Conservation (phyloP, 1,140 invertebrate species). For the Eumaeus atala region DNA sequence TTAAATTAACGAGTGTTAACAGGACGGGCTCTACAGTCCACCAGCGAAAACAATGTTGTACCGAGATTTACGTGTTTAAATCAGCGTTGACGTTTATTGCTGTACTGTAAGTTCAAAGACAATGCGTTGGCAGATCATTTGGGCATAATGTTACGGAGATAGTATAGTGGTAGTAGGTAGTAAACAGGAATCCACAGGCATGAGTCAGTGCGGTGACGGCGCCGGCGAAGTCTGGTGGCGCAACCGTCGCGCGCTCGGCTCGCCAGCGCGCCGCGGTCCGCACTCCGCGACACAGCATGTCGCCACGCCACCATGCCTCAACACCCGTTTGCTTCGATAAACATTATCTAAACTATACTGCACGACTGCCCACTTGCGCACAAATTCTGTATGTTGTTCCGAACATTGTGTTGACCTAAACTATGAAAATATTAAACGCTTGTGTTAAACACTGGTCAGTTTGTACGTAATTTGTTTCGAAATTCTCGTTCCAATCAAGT, state of each 20-base stretch:
- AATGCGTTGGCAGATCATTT: conserved; percentile 69
- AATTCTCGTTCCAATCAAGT: too few species aligned
- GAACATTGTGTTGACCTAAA: neutral
- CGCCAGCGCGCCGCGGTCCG: too few species aligned
- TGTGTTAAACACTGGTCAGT: too few species aligned
- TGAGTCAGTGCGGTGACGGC: conserved; percentile 49
- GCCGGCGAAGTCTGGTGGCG: conserved; percentile 38
- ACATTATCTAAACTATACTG: conserved; percentile 3
- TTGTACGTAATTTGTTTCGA: too few species aligned
- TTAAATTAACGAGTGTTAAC: conserved; percentile 13
- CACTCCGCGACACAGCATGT: conserved; percentile 16
- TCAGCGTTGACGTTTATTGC: conserved; percentile 56
- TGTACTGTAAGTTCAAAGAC: conserved; percentile 66
- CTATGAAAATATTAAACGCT: too few species aligned
- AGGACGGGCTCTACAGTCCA: conserved; percentile 9
- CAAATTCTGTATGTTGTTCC: conserved; percentile 4
- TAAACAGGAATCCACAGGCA: conserved; percentile 53
- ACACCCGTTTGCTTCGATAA: conserved; percentile 21
- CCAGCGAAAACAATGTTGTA: conserved; percentile 23
- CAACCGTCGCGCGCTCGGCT: conserved; percentile 27
- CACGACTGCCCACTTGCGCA: conserved; percentile 7
- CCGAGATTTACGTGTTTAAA: conserved; percentile 43
- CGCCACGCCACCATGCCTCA: conserved; percentile 23
- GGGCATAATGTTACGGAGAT: conserved; percentile 58
- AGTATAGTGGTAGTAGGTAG: conserved; percentile 49